Evolutionary conservation across 2,888 invertebrate genomes (phyloP), one percentile per base, ranked within the genome.

Genomic region (Caradrina clavipalpis): DNA sequence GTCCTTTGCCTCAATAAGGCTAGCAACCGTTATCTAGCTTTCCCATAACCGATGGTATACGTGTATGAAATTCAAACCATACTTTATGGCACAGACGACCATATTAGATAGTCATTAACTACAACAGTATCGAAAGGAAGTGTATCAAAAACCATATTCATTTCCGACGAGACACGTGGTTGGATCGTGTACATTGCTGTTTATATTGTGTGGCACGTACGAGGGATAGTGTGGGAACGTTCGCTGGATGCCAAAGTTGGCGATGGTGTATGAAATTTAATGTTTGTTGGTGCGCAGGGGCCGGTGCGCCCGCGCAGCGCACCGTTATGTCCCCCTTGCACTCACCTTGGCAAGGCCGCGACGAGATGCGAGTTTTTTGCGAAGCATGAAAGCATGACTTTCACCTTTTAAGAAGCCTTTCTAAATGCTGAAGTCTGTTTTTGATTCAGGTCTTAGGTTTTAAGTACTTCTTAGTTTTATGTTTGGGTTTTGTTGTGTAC

Each of bases 321-420:
- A 93, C 96, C 95, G 95, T 95, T 95, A 94, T 92, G 94, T 92
- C 95, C 95, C 94, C 93, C 91, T 93, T 94, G 94, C 93, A 93
- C 88, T 95, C 92, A 95, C 95, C 95, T 95, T 95, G 95, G 91
- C 96, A 96, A 96, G 96, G 96, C 95, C 95, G 95, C 91, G 78
- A 70, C 81, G 91, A 92, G 95, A 93, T 93, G 93, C 90, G 89
- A 93, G 94, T 95, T 96, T 81, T 96, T 96, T 95, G 95, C 95
- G 93, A 93, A 90, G 88, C 90, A 88, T 89, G 91, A 93, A 92
- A 93, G 92, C 93, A 94, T 92, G 94, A 96, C 96, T 96, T 96
- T 96, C 95, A 94, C 96, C 96, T 93, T 92, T 94, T 91, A 89
- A 85, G 82, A 92, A 88, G 90, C 95, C 95, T 95, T 95, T 96